phyloP scores from a whole-genome alignment of 2,888 invertebrate species.

The Netelia melanura region DNA sequence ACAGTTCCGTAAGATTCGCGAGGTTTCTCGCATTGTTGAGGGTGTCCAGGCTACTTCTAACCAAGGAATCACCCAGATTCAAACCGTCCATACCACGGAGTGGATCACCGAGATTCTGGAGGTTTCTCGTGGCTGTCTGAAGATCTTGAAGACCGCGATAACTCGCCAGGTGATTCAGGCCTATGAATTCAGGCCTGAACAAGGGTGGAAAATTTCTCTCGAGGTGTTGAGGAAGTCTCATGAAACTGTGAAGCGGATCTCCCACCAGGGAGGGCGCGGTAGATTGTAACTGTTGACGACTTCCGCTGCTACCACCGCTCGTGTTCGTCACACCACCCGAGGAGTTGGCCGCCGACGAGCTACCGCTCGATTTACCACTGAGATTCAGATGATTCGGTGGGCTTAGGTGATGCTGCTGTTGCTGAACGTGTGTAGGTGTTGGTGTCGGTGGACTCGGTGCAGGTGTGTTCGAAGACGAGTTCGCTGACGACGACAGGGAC shows the following conservation, averaged over 20 bases:
- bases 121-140: conserved; percentile 82
- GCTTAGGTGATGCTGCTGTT: conserved; percentile 86
- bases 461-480: conserved; percentile 84
- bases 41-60: conserved; percentile 82
- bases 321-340: conserved; percentile 83
- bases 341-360: conserved; percentile 83
- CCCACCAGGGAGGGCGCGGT: conserved; percentile 82
- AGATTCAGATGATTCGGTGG: conserved; percentile 83
- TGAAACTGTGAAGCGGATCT: conserved; percentile 83
- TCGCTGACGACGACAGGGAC: conserved; percentile 83
- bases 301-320: conserved; percentile 77
- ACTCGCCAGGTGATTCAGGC: conserved; percentile 81
- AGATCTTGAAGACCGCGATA: conserved; percentile 83
- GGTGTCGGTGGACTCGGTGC: conserved; percentile 85
- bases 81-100: conserved; percentile 83
- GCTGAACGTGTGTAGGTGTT: conserved; percentile 83
- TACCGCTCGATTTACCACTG: conserved; percentile 84
- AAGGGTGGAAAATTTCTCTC: conserved; percentile 82
- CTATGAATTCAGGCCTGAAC: conserved; percentile 83
- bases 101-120: conserved; percentile 83
- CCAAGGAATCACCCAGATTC: conserved; percentile 82
- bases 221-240: conserved; percentile 82
- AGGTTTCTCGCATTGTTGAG: conserved; percentile 83
- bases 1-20: conserved; percentile 83
- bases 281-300: conserved; percentile 80